Evolutionary conservation across 2,797 vertebrate genomes (phyloP).

Genomic region (Sebastes vulpes): DNA sequence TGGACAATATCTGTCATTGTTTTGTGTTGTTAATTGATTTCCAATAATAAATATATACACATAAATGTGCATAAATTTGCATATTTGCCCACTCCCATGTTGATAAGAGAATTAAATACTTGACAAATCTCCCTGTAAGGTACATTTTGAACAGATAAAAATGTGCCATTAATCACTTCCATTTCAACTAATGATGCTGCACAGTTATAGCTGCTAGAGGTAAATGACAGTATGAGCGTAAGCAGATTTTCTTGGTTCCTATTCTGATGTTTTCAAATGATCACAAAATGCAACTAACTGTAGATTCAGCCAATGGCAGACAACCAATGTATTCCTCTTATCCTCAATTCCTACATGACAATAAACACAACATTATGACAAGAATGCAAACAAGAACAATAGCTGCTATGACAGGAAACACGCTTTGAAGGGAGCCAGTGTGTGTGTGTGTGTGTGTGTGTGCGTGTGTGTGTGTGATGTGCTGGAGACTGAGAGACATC

Average conservation of each 20-base stretch:
- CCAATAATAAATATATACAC: too few species aligned
- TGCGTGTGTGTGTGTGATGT: background rate
- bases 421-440: background rate
- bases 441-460: background rate
- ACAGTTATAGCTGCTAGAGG: background rate
- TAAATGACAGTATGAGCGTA: background rate
- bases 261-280: background rate
- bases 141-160: too few species aligned
- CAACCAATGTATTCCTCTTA: background rate
- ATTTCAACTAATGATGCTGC: background rate
- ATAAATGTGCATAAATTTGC: too few species aligned
- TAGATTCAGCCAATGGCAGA: background rate
- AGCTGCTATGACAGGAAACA: slow-evolving; percentile 3
- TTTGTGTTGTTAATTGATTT: background rate
- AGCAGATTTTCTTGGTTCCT: background rate
- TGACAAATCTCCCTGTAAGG: too few species aligned
- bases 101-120: too few species aligned
- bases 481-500: slow-evolving; percentile 3
- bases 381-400: slow-evolving; percentile 10
- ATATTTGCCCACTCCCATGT: too few species aligned
- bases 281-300: background rate
- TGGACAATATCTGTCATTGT: too few species aligned
- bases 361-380: background rate
- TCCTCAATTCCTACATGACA: background rate
- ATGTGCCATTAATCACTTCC: background rate